These are phyloP conservation scores for Tinamus guttatus DNA, from an alignment of 2,113 vertebrate genomes.

Conservation along the genomic window DNA sequence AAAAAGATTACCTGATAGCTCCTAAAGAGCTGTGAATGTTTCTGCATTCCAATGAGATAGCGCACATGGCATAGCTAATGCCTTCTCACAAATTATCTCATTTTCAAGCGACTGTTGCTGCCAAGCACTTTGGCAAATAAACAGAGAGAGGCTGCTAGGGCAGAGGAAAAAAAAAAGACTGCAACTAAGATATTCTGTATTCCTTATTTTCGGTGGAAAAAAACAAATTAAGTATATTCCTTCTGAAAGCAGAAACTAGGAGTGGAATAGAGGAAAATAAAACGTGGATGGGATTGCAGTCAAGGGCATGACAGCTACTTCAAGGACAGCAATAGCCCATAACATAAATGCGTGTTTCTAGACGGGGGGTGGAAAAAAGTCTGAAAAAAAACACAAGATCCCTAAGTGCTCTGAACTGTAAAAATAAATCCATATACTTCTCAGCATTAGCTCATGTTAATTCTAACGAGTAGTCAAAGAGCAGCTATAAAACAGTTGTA, in stretches of 20 bases:
- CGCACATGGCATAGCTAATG: neutral
- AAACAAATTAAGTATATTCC: neutral
- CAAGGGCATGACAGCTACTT: neutral
- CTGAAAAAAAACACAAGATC: neutral
- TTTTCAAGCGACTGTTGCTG: conserved; percentile 19
- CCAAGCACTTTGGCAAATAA: neutral
- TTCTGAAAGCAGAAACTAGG: neutral
- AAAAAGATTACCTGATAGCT: neutral
- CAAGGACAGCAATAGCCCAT: neutral
- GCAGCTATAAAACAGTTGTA: neutral
- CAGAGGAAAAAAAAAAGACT: neutral
- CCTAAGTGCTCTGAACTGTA: neutral
- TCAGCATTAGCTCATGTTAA: neutral
- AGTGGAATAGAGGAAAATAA: neutral
- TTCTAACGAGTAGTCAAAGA: neutral
- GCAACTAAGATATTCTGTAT: neutral
- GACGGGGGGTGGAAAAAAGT: neutral
- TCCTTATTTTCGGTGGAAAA: neutral
- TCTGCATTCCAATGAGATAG: neutral
- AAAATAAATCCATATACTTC: rapidly evolving
- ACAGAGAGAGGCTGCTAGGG: neutral
- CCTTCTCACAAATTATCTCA: neutral
- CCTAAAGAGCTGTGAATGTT: neutral
- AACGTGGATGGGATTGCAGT: neutral
- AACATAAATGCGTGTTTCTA: neutral